phyloP scores from a whole-genome alignment of 2,797 vertebrate species.

The Tarsius wallacei region DNA sequence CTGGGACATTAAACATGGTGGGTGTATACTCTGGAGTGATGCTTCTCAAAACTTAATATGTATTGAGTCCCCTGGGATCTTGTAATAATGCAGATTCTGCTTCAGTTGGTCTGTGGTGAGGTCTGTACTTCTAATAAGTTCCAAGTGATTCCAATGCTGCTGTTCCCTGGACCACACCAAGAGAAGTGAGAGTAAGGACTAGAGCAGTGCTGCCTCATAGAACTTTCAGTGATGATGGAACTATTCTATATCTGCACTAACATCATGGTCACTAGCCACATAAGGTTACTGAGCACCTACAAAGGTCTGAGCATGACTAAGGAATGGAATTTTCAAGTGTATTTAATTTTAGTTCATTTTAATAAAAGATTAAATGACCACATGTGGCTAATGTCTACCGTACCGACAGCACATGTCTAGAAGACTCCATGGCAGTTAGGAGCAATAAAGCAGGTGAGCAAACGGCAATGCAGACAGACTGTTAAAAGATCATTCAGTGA shows the following conservation, averaged over 20 bases:
- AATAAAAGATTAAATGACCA: background rate
- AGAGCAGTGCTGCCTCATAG: background rate
- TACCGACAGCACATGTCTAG: background rate
- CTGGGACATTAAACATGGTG: background rate
- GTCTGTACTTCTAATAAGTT: background rate
- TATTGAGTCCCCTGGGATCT: background rate
- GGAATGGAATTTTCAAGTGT: background rate
- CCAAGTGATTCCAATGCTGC: background rate
- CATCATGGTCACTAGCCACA: background rate
- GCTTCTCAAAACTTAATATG: background rate
- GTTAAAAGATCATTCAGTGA: too few relatives aligned
- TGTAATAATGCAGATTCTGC: background rate
- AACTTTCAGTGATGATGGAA: background rate
- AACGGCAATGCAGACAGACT: background rate
- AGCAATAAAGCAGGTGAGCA: background rate
- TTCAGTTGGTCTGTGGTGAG: background rate
- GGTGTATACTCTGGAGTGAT: background rate
- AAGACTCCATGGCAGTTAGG: background rate
- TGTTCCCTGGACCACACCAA: background rate
- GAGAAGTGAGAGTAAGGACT: background rate
- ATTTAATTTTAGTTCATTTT: background rate
- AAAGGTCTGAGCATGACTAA: background rate
- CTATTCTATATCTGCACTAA: background rate
- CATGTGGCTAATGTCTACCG: background rate
- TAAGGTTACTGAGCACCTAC: background rate